These are phyloP conservation scores for Xiphorhynchus erythropygius DNA, from an alignment of 2,797 vertebrate genomes.

Conservation along the genomic window DNA sequence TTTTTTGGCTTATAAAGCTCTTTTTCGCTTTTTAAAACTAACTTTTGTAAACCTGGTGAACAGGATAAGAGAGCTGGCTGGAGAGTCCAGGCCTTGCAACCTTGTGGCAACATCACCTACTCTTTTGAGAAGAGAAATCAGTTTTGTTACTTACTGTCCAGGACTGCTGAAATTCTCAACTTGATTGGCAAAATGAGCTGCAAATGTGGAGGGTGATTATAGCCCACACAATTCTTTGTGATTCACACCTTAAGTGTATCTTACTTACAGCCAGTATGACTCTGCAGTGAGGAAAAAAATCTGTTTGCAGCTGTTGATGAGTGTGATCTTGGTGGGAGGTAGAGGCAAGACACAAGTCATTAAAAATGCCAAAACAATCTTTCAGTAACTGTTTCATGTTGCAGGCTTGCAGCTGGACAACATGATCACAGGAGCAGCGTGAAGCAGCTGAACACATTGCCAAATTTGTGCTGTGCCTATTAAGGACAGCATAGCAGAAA, in stretches of 20 bases:
- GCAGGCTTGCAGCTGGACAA: constrained; percentile 5
- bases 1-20: not conserved
- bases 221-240: constrained; percentile 33
- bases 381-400: not conserved
- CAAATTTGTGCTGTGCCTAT: not conserved
- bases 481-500: not conserved
- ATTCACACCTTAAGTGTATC: constrained; percentile 6
- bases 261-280: not conserved
- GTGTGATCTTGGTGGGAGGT: constrained; percentile 24
- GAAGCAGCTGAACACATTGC: not conserved
- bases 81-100: not conserved
- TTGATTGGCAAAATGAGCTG: constrained; percentile 7
- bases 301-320: constrained; percentile 18
- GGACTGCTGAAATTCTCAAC: not conserved
- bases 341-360: not conserved
- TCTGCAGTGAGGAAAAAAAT: not conserved
- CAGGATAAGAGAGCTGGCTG: not conserved
- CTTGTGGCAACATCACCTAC: not conserved
- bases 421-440: not conserved
- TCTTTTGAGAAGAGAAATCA: constrained; percentile 2
- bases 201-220: constrained; percentile 8
- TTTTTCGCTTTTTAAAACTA: not conserved
- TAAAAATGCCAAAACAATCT: not conserved
- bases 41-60: not conserved
- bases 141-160: not conserved